Evolutionary conservation across 2,888 invertebrate genomes (phyloP).

Genomic region (Cabera pusaria): DNA sequence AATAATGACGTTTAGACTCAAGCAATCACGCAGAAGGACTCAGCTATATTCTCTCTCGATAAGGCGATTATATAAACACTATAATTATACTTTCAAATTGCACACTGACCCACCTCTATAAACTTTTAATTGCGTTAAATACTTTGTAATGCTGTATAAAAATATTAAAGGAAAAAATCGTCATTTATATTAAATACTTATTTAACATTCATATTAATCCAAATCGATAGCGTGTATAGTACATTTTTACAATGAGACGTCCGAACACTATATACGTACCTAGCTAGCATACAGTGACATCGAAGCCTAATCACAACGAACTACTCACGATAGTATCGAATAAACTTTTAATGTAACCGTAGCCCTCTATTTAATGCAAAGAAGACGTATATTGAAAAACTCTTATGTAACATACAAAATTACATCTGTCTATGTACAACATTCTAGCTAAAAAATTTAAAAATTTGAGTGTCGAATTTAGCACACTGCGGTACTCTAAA

Average conservation of each 20-base stretch:
- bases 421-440: slow-evolving; percentile 79
- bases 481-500: slow-evolving; percentile 62
- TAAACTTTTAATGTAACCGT: slow-evolving; percentile 68
- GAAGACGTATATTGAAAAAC: slow-evolving; percentile 76
- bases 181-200: slow-evolving; percentile 74
- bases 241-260: slow-evolving; percentile 81
- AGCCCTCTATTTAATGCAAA: slow-evolving; percentile 76
- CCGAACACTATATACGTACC: slow-evolving; percentile 60
- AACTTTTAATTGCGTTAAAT: slow-evolving; percentile 82
- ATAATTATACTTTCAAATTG: slow-evolving; percentile 68
- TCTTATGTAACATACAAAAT: slow-evolving; percentile 79
- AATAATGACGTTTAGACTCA: slow-evolving; percentile 58
- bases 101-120: slow-evolving; percentile 82
- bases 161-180: slow-evolving; percentile 82
- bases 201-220: slow-evolving; percentile 74
- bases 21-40: slow-evolving; percentile 73
- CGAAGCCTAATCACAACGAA: slow-evolving; percentile 79
- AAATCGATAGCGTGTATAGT: slow-evolving; percentile 78
- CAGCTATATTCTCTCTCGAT: slow-evolving; percentile 81
- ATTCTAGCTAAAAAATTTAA: slow-evolving; percentile 68
- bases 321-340: slow-evolving; percentile 77
- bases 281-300: slow-evolving; percentile 76
- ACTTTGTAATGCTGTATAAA: slow-evolving; percentile 81
- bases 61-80: slow-evolving; percentile 81
- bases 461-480: slow-evolving; percentile 58